phyloP scores from a whole-genome alignment of 1,140 invertebrate species.

The Sycobia sp. region DNA sequence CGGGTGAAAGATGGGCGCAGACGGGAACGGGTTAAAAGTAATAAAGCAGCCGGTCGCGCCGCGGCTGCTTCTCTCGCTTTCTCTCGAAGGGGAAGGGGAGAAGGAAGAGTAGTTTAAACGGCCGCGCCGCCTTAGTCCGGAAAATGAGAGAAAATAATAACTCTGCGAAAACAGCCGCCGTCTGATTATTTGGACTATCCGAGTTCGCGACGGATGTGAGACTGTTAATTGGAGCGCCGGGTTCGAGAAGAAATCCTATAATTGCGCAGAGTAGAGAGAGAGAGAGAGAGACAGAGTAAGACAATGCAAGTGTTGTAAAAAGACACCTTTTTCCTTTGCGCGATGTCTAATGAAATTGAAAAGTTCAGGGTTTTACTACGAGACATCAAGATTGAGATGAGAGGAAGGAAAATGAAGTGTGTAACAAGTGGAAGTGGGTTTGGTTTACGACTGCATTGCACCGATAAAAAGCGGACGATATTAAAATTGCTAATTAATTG shows the following conservation, averaged over 20 bases:
- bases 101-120: conserved; percentile 1
- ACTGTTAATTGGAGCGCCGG: conserved; percentile 14
- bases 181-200: conserved; percentile 7
- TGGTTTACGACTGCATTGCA: too few species aligned
- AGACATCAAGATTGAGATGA: too few species aligned
- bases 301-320: too few species aligned
- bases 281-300: neutral
- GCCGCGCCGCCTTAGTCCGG: neutral
- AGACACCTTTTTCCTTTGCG: neutral
- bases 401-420: too few species aligned
- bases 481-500: too few species aligned
- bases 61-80: too few species aligned
- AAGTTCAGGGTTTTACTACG: neutral
- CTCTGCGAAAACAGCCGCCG: conserved; percentile 29
- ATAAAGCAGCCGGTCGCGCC: conserved; percentile 1
- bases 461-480: too few species aligned
- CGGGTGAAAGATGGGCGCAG: neutral
- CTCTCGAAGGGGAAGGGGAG: too few species aligned
- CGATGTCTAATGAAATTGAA: conserved; percentile 13
- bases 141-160: conserved; percentile 28
- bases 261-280: conserved; percentile 10
- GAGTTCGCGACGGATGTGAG: neutral
- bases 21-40: conserved; percentile 12
- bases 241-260: neutral
- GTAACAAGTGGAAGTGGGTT: too few species aligned